Evolutionary conservation across 2,797 vertebrate genomes (phyloP).

Genomic region (Balearica regulorum): DNA sequence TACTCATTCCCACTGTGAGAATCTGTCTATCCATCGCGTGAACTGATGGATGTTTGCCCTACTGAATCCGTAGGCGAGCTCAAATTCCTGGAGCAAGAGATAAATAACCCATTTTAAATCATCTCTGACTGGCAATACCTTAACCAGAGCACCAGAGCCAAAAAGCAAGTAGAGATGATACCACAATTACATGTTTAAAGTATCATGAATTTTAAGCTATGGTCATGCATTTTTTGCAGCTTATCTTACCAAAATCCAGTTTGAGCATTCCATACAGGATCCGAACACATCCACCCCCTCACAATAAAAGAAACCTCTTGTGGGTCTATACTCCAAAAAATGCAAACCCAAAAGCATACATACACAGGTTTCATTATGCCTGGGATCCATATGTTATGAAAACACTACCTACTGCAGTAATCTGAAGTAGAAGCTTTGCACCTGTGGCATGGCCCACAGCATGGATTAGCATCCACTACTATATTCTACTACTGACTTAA

Average conservation of each 20-base stretch:
- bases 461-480: not conserved
- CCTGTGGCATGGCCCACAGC: not conserved
- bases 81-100: not conserved
- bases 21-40: rapidly evolving
- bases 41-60: not conserved
- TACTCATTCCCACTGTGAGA: not conserved
- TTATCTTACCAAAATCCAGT: not conserved
- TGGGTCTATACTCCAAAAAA: not conserved
- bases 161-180: not conserved
- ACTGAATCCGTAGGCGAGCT: not conserved
- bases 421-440: not conserved
- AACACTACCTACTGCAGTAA: not conserved
- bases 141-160: not conserved
- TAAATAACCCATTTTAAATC: not conserved
- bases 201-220: not conserved
- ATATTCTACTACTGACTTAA: not conserved
- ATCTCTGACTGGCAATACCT: not conserved
- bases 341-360: not conserved
- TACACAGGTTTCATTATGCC: not conserved
- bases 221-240: not conserved
- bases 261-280: not conserved
- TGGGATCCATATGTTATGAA: not conserved
- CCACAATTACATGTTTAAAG: not conserved
- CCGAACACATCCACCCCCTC: not conserved
- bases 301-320: not conserved